Evolutionary conservation across 2,113 vertebrate genomes (phyloP).

Genomic region (Drymodes brunneopygia): DNA sequence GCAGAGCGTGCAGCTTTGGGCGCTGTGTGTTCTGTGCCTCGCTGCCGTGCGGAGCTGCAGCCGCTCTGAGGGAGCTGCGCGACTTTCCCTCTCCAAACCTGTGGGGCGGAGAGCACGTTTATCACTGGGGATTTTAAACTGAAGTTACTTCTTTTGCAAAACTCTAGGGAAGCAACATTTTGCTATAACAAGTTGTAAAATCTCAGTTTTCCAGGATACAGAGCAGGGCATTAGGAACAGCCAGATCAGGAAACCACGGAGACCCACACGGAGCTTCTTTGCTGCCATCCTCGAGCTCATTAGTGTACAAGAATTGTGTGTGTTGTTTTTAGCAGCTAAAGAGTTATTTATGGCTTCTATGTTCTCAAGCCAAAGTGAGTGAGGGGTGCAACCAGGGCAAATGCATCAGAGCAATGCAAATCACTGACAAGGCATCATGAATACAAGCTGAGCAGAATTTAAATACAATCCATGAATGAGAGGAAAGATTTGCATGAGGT

Average conservation of each 20-base stretch:
- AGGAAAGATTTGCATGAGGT: constrained; percentile 66
- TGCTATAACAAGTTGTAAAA: not conserved
- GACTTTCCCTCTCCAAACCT: not conserved
- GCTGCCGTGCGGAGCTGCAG: not conserved
- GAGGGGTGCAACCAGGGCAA: constrained; percentile 66
- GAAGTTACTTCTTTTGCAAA: not conserved
- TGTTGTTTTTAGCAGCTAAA: constrained; percentile 63
- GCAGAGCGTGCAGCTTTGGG: not conserved
- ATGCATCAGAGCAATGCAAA: constrained; percentile 65
- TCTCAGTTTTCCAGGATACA: not conserved
- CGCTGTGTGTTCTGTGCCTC: fast-evolving
- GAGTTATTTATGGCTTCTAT: constrained; percentile 64
- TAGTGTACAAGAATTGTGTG: constrained; percentile 59
- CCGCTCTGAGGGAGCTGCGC: fast-evolving
- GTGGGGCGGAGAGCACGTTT: not conserved
- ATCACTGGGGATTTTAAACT: not conserved
- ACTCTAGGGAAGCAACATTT: not conserved
- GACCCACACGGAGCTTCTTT: constrained; percentile 38
- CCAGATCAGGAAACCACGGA: not conserved
- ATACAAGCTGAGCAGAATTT: constrained; percentile 68
- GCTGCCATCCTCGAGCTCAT: constrained; percentile 59
- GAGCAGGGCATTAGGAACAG: not conserved
- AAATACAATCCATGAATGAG: constrained; percentile 70
- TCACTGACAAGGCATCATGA: constrained; percentile 66
- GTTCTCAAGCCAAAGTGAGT: constrained; percentile 68